phyloP scores from a whole-genome alignment of 2,113 vertebrate species.

The Pelecanoides urinatrix region DNA sequence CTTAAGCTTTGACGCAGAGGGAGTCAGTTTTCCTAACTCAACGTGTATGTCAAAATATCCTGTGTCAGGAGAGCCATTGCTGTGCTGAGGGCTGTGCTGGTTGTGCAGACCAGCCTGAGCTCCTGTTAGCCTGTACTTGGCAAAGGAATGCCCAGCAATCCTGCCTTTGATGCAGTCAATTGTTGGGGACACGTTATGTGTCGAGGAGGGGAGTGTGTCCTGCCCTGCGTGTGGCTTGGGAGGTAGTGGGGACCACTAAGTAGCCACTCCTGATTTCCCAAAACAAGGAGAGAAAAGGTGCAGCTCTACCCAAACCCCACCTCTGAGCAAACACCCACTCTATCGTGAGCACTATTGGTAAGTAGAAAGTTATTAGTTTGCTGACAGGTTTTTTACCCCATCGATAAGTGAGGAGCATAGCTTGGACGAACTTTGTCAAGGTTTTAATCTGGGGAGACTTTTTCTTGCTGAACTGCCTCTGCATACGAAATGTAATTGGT shows the following conservation, averaged over 20 bases:
- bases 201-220: neutral
- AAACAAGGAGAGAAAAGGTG: neutral
- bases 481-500: neutral
- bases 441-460: neutral
- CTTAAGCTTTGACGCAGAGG: neutral
- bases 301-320: neutral
- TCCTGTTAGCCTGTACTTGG: neutral
- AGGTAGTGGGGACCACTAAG: neutral
- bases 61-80: neutral
- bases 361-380: neutral
- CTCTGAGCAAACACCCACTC: neutral
- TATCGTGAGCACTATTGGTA: rapidly evolving
- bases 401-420: neutral
- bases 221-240: neutral
- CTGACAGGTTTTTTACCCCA: neutral
- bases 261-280: neutral
- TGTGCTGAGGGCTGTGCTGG: neutral
- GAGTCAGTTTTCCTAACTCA: neutral
- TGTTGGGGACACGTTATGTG: rapidly evolving
- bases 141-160: neutral
- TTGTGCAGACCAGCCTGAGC: neutral
- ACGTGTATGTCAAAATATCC: neutral
- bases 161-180: neutral
- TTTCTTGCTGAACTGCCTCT: neutral
- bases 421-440: neutral